phyloP scores from a whole-genome alignment of 2,797 vertebrate genomes.

The Falco novaeseelandiae region DNA sequence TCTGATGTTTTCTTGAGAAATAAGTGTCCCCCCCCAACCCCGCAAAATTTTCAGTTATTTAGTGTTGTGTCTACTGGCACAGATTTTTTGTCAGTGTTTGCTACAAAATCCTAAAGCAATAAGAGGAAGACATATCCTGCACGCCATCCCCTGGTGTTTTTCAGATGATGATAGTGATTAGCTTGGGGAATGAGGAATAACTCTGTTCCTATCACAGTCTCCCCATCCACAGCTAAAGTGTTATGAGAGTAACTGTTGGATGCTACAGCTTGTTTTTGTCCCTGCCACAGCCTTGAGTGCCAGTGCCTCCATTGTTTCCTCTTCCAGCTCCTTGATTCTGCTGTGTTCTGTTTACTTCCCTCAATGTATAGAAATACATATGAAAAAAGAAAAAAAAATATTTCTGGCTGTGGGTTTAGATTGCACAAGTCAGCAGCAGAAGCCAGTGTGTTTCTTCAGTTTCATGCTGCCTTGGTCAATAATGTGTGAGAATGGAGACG shows the following conservation, averaged over 20 bases:
- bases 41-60: not conserved
- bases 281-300: not conserved
- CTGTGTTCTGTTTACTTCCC: not conserved
- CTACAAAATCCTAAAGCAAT: not conserved
- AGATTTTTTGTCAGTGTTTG: not conserved
- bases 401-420: not conserved
- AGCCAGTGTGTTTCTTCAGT: not conserved
- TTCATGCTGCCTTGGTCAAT: not conserved
- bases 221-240: not conserved
- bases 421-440: not conserved
- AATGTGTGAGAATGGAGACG: not conserved
- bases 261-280: not conserved
- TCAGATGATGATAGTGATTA: not conserved
- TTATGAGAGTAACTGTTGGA: not conserved
- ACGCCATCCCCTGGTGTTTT: not conserved
- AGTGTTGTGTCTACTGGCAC: not conserved
- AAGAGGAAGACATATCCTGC: not conserved
- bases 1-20: not conserved
- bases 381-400: rapidly evolving
- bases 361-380: not conserved
- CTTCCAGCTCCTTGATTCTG: not conserved
- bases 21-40: not conserved
- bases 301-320: not conserved
- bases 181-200: not conserved
- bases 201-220: not conserved